Conservation (phyloP, 2,888 invertebrate species). For the Aromia moschata region DNA sequence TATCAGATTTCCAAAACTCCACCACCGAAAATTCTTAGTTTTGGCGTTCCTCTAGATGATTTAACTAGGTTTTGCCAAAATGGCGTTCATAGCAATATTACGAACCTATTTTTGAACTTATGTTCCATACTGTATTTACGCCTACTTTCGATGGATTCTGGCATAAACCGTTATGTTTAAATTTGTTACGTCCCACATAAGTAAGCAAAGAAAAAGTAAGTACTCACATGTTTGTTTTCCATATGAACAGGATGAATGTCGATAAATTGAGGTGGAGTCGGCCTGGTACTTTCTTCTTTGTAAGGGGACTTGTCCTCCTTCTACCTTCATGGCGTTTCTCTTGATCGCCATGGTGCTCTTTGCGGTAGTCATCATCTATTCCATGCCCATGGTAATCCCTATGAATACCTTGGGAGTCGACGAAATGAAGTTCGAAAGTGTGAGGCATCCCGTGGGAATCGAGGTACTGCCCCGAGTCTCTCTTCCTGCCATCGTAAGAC, state of each 20-base stretch:
- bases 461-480: conserved; percentile 56
- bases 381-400: conserved; percentile 60
- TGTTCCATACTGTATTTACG: too few relatives aligned
- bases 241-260: conserved; percentile 56
- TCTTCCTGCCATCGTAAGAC: conserved; percentile 38
- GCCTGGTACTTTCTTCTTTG: conserved; percentile 45
- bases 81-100: too few relatives aligned
- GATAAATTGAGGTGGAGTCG: conserved; percentile 60
- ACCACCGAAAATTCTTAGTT: too few relatives aligned
- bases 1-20: too few relatives aligned
- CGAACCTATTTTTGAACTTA: too few relatives aligned
- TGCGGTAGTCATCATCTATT: conserved; percentile 46
- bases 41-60: too few relatives aligned
- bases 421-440: conserved; percentile 59
- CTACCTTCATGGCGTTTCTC: conserved; percentile 38
- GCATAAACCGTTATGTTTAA: too few relatives aligned
- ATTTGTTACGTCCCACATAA: too few relatives aligned
- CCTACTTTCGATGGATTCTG: too few relatives aligned
- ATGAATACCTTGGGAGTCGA: conserved; percentile 58
- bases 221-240: conserved; percentile 61
- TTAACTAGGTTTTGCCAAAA: too few relatives aligned
- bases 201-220: too few relatives aligned
- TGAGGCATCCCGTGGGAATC: conserved; percentile 61
- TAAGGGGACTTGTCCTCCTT: conserved; percentile 46
- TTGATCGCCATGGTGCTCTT: conserved; percentile 39